Conservation (phyloP, 2,113 vertebrate species). For the Salminus brasiliensis region DNA sequence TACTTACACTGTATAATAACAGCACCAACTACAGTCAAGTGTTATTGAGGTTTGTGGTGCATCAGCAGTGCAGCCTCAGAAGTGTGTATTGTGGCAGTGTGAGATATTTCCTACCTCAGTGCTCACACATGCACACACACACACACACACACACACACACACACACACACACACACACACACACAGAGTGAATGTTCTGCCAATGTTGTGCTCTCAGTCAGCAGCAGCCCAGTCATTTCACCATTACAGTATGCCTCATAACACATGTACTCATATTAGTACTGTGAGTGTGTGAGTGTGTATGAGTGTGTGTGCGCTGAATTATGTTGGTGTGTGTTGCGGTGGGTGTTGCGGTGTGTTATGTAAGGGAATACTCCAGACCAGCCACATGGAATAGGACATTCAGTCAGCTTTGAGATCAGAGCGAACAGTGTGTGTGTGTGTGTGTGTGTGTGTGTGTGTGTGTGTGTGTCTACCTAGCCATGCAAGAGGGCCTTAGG, state of each 20-base stretch:
- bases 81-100: background rate
- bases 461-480: background rate
- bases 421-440: constrained; percentile 35
- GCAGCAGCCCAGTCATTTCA: background rate
- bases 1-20: too few species aligned
- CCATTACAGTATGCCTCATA: constrained; percentile 2
- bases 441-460: too few species aligned
- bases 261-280: background rate
- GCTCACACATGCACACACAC: background rate
- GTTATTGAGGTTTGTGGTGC: background rate
- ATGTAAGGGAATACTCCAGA: constrained; percentile 35
- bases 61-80: background rate
- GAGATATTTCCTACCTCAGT: background rate
- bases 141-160: constrained; percentile 1
- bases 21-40: too few species aligned
- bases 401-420: constrained; percentile 50
- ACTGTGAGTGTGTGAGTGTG: constrained; percentile 21
- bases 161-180: background rate
- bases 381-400: constrained; percentile 56
- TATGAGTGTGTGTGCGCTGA: background rate
- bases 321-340: constrained; percentile 6
- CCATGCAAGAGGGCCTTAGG: background rate
- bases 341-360: constrained; percentile 21
- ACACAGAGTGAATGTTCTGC: background rate
- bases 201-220: constrained; percentile 6